Evolutionary conservation across 2,113 vertebrate genomes (phyloP).

Genomic region (Orientallactaga bullata): DNA sequence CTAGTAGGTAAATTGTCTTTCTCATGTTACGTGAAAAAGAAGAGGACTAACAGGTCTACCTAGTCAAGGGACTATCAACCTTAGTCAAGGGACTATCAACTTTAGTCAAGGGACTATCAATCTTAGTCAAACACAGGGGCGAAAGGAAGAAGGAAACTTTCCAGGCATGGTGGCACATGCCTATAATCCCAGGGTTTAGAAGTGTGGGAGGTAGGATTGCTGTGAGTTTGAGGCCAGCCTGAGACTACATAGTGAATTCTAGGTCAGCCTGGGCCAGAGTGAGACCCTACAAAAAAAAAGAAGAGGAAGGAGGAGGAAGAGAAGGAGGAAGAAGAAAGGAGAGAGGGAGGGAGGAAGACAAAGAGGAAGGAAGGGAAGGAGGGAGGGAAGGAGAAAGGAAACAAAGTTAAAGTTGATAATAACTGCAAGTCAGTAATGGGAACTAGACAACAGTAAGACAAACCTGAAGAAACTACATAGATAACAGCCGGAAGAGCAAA

Average conservation of each 20-base stretch:
- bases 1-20: not conserved
- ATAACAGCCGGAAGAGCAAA: constrained; percentile 6
- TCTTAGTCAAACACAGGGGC: not conserved
- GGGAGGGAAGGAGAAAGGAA: too few species aligned
- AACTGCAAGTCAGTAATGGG: not conserved
- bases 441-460: constrained; percentile 30
- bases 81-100: not conserved
- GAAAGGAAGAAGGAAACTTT: not conserved
- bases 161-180: too few species aligned
- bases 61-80: not conserved
- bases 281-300: too few species aligned
- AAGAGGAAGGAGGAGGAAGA: too few species aligned
- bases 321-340: too few species aligned
- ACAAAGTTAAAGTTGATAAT: not conserved
- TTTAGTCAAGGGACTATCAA: not conserved
- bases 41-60: not conserved
- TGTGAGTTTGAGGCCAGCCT: too few species aligned
- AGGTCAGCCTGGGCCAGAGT: too few species aligned
- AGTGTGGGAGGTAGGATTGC: too few species aligned
- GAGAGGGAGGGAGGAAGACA: too few species aligned
- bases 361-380: too few species aligned
- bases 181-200: too few species aligned
- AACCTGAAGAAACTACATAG: constrained; percentile 36
- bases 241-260: too few species aligned
- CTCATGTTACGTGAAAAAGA: constrained; percentile 27